Percentiles rank a stretch among this genome's conserved stretches.
Evolutionary conservation across 1,140 invertebrate species (phyloP).

Genomic region (Solenopsis fugax): DNA sequence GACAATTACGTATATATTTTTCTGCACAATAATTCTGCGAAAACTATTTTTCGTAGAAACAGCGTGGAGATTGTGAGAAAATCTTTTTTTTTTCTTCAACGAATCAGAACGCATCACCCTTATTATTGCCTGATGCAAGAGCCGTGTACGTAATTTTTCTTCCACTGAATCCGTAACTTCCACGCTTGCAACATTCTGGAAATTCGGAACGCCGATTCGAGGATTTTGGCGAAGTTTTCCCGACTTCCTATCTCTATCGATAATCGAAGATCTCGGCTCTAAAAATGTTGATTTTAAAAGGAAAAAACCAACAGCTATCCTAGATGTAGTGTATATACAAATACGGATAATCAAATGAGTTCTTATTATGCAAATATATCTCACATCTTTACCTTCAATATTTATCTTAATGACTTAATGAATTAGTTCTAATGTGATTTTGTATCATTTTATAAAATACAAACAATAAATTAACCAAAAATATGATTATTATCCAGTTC

Average conservation of each 20-base stretch:
- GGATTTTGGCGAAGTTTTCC: constrained; percentile 15
- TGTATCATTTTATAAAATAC: too few species aligned
- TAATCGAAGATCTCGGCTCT: constrained; percentile 10
- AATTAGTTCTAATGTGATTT: background rate
- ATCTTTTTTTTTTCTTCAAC: background rate
- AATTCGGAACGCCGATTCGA: constrained; percentile 24
- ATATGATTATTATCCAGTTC: too few species aligned
- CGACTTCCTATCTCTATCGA: background rate
- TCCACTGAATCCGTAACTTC: constrained; percentile 34
- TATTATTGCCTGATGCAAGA: constrained; percentile 57
- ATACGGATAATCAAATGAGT: background rate
- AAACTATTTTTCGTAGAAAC: constrained; percentile 15
- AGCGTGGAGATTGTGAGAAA: background rate
- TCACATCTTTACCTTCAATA: too few species aligned
- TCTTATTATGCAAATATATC: background rate
- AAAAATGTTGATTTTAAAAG: background rate
- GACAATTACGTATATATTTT: background rate
- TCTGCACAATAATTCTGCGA: background rate
- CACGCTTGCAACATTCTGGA: constrained; percentile 22
- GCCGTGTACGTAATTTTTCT: constrained; percentile 52
- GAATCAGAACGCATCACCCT: constrained; percentile 33
- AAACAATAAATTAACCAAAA: too few species aligned
- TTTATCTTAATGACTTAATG: too few species aligned
- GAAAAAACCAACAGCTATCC: background rate
- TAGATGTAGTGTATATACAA: background rate